Percentiles rank a stretch among this genome's conserved stretches.
Conservation (phyloP, 92 coral and sea anemone species). For the Zoanthus sansibaricus region DNA sequence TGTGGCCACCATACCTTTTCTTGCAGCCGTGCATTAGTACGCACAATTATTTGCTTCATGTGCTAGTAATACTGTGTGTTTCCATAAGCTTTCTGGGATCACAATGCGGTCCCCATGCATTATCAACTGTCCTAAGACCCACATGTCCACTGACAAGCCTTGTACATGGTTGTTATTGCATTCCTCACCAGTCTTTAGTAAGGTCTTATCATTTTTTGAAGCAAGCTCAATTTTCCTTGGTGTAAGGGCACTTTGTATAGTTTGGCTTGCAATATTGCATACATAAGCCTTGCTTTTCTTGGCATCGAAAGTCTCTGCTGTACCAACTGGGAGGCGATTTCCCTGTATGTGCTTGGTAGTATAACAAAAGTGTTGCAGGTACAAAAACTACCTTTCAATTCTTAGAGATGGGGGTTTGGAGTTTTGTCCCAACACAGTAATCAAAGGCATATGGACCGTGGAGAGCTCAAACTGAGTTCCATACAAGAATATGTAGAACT, state of each 20-base stretch:
- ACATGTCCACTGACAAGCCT: constrained; percentile 39
- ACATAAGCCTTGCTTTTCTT: no score
- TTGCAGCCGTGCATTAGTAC: constrained; percentile 59
- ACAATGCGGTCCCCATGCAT: no score
- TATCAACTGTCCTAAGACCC: neutral
- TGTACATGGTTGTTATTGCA: neutral
- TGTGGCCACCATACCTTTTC: constrained; percentile 79
- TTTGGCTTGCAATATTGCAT: neutral
- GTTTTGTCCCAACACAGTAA: constrained; percentile 50
- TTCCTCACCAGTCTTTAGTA: neutral
- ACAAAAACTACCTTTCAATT: constrained; percentile 54
- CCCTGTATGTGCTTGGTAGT: neutral
- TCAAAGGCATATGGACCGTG: constrained; percentile 57
- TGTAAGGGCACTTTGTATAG: neutral
- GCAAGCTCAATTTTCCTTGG: neutral
- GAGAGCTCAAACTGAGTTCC: neutral
- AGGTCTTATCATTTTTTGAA: neutral
- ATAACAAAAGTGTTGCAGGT: constrained; percentile 65
- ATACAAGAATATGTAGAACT: neutral
- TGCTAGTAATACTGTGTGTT: neutral
- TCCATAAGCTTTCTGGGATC: neutral
- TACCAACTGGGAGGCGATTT: constrained; percentile 30
- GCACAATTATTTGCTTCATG: constrained; percentile 62
- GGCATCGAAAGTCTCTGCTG: neutral
- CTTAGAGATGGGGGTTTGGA: no score